Conservation (phyloP, 92 coral and sea anemone genomes). For the Umimayanthus kanabou region DNA sequence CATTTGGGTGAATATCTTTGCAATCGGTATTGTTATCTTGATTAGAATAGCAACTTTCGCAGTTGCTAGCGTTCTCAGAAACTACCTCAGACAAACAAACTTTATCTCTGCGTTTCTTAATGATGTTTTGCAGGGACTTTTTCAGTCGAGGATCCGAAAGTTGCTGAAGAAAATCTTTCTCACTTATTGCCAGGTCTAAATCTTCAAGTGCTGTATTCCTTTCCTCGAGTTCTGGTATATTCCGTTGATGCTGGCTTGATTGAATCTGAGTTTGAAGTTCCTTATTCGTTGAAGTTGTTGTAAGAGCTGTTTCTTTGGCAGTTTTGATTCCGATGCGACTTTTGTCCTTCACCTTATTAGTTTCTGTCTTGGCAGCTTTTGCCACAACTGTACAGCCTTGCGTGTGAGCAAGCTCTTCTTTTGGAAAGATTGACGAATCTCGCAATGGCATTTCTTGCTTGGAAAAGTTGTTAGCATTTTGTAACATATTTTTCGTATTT, state of each 20-base stretch:
- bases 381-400: background rate
- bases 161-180: constrained; percentile 57
- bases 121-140: constrained; percentile 73
- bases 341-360: background rate
- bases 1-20: background rate
- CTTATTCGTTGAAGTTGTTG: background rate
- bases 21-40: background rate
- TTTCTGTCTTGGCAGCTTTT: background rate
- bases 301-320: background rate
- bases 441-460: background rate
- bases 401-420: background rate
- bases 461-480: background rate
- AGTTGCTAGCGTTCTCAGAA: constrained; percentile 17
- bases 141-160: constrained; percentile 66
- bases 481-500: background rate
- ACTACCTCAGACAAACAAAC: constrained; percentile 43
- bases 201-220: constrained; percentile 11
- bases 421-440: background rate
- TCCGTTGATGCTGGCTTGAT: constrained; percentile 18
- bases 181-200: constrained; percentile 43
- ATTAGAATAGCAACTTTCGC: background rate
- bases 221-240: constrained; percentile 8
- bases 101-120: constrained; percentile 59
- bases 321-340: background rate
- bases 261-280: background rate